Evolutionary conservation across 1,140 invertebrate genomes (phyloP).

Genomic region (Pristionchus pacificus): DNA sequence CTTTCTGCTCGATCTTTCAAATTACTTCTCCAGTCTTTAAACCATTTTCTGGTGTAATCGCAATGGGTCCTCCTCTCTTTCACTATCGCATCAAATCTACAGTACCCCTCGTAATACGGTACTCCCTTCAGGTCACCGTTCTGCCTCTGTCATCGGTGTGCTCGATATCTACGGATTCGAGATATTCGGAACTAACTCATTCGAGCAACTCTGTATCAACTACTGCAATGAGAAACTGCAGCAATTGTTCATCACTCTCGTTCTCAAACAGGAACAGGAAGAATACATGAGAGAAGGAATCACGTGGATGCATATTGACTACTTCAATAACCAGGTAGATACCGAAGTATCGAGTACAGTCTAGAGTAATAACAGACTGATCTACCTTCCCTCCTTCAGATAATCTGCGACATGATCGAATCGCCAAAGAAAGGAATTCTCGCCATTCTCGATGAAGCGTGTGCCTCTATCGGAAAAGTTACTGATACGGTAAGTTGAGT

Average conservation of each 20-base stretch:
- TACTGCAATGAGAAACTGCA: conserved; percentile 79
- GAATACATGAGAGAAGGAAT: conserved; percentile 71
- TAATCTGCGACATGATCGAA: conserved; percentile 68
- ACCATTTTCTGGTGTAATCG: too few relatives aligned
- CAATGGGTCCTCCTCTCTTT: too few relatives aligned
- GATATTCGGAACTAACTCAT: conserved; percentile 61
- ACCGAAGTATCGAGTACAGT: background rate
- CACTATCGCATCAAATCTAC: too few relatives aligned
- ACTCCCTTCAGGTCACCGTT: conserved; percentile 22
- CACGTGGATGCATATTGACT: conserved; percentile 66
- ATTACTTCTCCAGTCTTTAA: too few relatives aligned
- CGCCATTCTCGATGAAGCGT: conserved; percentile 71
- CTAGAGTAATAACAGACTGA: background rate
- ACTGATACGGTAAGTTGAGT: conserved; percentile 32
- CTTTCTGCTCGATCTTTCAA: too few relatives aligned
- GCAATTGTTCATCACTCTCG: conserved; percentile 72
- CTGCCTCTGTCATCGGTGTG: conserved; percentile 60
- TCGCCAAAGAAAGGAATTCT: conserved; percentile 64
- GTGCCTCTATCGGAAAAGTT: conserved; percentile 60
- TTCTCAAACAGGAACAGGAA: conserved; percentile 71
- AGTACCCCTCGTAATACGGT: too few relatives aligned
- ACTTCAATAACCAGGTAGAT: conserved; percentile 68
- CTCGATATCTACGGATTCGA: conserved; percentile 69
- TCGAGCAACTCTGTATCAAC: conserved; percentile 70
- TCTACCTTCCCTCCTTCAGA: conserved; percentile 56